phyloP scores from a whole-genome alignment of 1,140 invertebrate species.

The Mamestra configurata region DNA sequence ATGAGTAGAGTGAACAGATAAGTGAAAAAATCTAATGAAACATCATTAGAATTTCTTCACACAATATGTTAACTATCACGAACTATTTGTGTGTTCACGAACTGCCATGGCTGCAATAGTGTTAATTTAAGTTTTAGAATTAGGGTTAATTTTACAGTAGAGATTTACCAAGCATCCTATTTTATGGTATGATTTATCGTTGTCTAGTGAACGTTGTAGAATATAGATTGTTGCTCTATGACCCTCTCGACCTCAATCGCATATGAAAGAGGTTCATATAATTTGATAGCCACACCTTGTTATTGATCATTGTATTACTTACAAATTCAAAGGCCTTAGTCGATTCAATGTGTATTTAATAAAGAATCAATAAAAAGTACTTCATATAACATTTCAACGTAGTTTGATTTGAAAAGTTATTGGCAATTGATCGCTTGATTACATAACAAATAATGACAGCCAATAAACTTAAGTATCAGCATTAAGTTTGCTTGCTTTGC shows the following conservation, averaged over 20 bases:
- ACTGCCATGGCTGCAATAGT: too few relatives aligned
- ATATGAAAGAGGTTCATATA: background rate
- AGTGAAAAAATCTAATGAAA: too few relatives aligned
- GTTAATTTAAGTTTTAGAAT: too few relatives aligned
- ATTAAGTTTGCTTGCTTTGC: constrained; percentile 1
- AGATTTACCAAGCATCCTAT: background rate
- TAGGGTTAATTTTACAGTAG: too few relatives aligned
- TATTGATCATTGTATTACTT: background rate
- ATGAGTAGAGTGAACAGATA: too few relatives aligned
- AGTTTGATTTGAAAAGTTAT: background rate
- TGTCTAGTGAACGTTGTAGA: background rate
- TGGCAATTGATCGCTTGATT: background rate
- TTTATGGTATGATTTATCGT: background rate
- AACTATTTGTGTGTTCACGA: background rate
- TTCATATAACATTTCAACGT: background rate
- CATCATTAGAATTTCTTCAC: constrained; percentile 5
- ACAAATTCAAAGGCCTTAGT: background rate
- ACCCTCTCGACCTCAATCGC: background rate
- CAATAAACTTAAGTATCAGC: constrained; percentile 18
- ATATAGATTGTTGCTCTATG: background rate
- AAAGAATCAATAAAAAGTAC: background rate
- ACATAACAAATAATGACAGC: constrained; percentile 23
- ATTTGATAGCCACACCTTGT: background rate
- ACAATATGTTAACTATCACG: background rate
- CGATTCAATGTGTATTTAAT: background rate